phyloP scores from a whole-genome alignment of 92 coral and sea anemone species.

The Zoanthus sociatus region DNA sequence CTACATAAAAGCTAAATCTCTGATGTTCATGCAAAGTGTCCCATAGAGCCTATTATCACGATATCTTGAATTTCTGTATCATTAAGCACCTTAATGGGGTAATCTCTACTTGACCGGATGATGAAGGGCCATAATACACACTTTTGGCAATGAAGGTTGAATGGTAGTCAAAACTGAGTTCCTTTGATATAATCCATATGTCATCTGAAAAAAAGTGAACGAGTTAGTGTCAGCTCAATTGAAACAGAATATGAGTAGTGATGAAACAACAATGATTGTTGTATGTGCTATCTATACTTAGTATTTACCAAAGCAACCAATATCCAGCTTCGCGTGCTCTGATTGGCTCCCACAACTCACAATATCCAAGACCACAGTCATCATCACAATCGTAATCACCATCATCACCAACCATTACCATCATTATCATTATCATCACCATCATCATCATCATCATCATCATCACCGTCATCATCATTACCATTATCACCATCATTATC shows the following conservation, averaged over 20 bases:
- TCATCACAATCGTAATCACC: neutral
- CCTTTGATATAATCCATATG: constrained; percentile 92
- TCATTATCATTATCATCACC: neutral
- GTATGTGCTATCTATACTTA: no score
- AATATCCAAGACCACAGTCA: neutral
- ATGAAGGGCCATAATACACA: constrained; percentile 88
- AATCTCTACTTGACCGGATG: constrained; percentile 90
- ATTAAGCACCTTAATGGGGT: constrained; percentile 76
- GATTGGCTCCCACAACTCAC: no score
- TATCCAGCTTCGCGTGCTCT: no score
- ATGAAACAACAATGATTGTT: no score
- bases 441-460: no score
- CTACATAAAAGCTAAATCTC: no score
- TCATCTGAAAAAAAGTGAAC: constrained; percentile 73
- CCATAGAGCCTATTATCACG: no score
- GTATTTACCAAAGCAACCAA: no score
- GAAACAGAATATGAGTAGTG: no score
- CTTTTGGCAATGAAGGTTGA: constrained; percentile 91
- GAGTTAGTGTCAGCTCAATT: no score
- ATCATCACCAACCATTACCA: neutral
- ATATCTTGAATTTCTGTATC: no score
- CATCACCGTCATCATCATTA: neutral
- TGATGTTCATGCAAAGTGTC: no score
- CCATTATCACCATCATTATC: neutral
- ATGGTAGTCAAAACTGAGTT: constrained; percentile 68